Conservation (phyloP, 2,797 vertebrate species). For the Natrix natrix region DNA sequence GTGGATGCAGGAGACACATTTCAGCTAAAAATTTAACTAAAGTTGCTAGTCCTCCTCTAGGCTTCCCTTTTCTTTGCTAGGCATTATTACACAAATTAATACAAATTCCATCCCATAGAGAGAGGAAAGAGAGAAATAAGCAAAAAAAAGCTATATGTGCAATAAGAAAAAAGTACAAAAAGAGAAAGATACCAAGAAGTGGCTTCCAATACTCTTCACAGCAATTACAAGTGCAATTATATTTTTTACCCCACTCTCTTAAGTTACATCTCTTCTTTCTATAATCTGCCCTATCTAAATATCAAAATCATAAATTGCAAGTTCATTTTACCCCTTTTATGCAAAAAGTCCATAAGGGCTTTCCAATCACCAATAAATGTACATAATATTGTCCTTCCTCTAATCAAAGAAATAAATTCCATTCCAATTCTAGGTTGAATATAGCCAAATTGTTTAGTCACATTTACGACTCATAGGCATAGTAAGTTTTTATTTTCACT, state of each 20-base stretch:
- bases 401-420: background rate
- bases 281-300: background rate
- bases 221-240: background rate
- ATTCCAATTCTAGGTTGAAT: background rate
- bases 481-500: conserved; percentile 64
- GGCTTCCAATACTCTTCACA: background rate
- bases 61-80: background rate
- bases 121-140: background rate
- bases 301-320: background rate
- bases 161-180: background rate
- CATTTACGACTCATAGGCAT: conserved; percentile 38
- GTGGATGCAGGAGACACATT: background rate
- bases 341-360: background rate
- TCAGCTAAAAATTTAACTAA: background rate
- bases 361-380: background rate
- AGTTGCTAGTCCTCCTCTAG: background rate
- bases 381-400: background rate
- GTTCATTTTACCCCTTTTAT: background rate
- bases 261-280: background rate
- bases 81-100: background rate
- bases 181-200: background rate
- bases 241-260: background rate
- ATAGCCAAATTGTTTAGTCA: conserved; percentile 37
- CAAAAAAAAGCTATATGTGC: background rate
- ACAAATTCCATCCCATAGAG: background rate